Conservation (phyloP, 2,113 vertebrate genomes). For the Vulpes vulpes region DNA sequence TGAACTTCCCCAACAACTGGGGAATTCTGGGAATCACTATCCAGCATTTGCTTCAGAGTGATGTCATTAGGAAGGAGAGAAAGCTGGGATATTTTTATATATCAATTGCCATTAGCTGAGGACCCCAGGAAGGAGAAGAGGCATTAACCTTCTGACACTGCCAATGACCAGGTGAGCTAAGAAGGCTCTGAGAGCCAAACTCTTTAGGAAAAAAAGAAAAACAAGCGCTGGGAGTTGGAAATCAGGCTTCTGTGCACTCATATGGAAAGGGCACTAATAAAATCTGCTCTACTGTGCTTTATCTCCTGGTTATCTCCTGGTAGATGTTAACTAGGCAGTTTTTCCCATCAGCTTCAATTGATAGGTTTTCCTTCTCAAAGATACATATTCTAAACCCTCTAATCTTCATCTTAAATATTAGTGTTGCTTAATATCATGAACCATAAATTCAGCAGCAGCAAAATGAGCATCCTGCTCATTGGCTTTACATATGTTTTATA, state of each 20-base stretch:
- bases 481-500: neutral
- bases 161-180: neutral
- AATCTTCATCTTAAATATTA: conserved; percentile 11
- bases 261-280: neutral
- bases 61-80: neutral
- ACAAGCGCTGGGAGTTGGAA: neutral
- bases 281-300: neutral
- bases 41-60: neutral
- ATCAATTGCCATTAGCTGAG: neutral
- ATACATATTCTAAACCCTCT: neutral
- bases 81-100: neutral
- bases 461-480: neutral
- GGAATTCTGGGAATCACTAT: neutral
- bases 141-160: neutral
- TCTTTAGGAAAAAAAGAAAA: neutral
- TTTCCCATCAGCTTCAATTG: neutral
- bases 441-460: neutral
- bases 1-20: neutral
- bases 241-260: neutral
- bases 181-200: neutral
- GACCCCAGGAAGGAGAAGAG: neutral
- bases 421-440: neutral
- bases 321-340: neutral
- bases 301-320: neutral
- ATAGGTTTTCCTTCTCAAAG: neutral